Evolutionary conservation across 2,888 invertebrate species (phyloP), one percentile per base, ranked within the genome.

Genomic region (Hirtodrosophila duncani): DNA sequence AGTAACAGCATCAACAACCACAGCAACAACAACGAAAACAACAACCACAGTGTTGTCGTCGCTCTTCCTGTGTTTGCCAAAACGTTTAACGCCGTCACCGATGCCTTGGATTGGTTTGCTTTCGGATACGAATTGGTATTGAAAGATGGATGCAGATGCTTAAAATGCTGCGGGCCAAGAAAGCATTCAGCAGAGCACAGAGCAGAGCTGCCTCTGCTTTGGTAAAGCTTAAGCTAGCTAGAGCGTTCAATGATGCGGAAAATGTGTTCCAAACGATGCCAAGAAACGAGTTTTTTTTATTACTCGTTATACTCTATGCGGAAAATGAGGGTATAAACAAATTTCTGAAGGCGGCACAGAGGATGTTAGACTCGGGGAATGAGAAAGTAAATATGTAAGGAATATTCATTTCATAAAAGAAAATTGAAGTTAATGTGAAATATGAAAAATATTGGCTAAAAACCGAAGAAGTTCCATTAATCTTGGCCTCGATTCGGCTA

Each of bases 31-130:
- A 46, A 31, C 27, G 23, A 17, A 41, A 46, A 31, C 27, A 18
- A 17, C 8, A 26, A 4, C 36, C 18, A 7, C 23, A 24, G 21
- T 33, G 10, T 24, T n/a, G 18, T 26, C 33, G 18, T 23, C 46
- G 36, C 36, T n/a, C 59, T 45, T 55, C 50, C 58, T 79, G 59
- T 75, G 77, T 72, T 72, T 72, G 72, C 72, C 80, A 72, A 72
- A 72, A 80, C 80, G 80, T 72, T 72, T 72, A 80, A 80, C 80
- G 80, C 72, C 72, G 65, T 77, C 68, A 64, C 61, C 65, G 61
- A 60, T 39, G 44, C 50, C 36, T 62, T 63, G 60, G 63, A 57
- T 63, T 74, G 69, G 60, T 26, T 34, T 6, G 23, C 46, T 21
- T 27, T 31, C 14, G 31, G 10, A 13, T 31, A 31, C 20, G 6